These are phyloP conservation scores for Glaucidium brasilianum DNA, from an alignment of 2,113 vertebrate genomes.

Conservation along the genomic window DNA sequence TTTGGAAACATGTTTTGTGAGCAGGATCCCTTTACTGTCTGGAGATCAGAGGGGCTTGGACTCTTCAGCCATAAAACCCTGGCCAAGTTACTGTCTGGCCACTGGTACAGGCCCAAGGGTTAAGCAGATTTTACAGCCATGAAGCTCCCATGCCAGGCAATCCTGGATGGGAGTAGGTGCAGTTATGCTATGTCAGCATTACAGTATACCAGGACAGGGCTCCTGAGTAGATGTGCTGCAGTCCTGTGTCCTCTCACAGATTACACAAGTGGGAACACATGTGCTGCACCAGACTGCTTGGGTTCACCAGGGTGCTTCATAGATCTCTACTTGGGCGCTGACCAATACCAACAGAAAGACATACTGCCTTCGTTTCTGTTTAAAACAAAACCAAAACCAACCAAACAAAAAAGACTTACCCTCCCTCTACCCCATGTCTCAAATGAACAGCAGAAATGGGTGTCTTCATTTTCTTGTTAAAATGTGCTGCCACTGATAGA, in stretches of 20 bases:
- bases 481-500: background rate
- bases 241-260: background rate
- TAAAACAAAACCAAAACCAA: background rate
- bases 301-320: background rate
- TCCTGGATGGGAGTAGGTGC: too few species aligned
- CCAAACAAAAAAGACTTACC: background rate
- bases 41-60: background rate
- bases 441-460: background rate
- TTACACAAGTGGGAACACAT: rapidly evolving
- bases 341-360: background rate
- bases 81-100: background rate
- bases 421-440: background rate
- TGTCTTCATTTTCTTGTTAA: background rate
- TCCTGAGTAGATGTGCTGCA: background rate
- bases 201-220: background rate
- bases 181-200: background rate
- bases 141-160: background rate
- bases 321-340: background rate
- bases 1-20: background rate
- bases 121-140: background rate
- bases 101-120: background rate
- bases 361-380: background rate
- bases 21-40: background rate
- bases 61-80: background rate
- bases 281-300: background rate